Evolutionary conservation across 1,140 invertebrate species (phyloP).

Genomic region (Rhopalosiphum maidis): DNA sequence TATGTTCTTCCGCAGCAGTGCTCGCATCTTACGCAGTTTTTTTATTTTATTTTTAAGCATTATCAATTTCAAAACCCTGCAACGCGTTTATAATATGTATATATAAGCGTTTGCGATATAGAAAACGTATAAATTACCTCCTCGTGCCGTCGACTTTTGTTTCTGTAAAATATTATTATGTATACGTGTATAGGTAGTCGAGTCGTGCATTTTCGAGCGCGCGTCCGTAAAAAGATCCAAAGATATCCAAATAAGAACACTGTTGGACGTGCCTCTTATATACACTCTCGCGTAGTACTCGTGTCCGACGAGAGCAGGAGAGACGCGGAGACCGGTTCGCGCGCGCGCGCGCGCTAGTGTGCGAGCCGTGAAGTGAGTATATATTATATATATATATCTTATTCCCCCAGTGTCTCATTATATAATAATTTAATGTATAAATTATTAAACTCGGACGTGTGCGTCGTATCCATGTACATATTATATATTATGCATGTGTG

Average conservation of each 20-base stretch:
- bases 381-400: background rate
- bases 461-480: background rate
- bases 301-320: background rate
- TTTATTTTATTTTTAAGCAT: background rate
- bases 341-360: background rate
- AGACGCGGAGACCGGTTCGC: slow-evolving; percentile 3
- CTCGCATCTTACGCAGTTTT: background rate
- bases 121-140: slow-evolving; percentile 6
- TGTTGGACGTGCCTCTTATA: background rate
- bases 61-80: background rate
- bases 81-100: background rate
- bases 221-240: background rate
- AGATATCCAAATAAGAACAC: slow-evolving; percentile 43
- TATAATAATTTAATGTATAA: slow-evolving; percentile 9
- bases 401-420: background rate
- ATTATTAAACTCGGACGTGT: background rate
- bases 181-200: background rate
- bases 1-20: background rate
- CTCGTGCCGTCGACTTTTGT: slow-evolving; percentile 10
- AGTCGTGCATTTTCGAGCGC: slow-evolving; percentile 16
- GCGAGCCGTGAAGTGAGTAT: too few relatives aligned
- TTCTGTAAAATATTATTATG: slow-evolving; percentile 4
- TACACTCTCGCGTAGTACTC: background rate
- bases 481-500: background rate
- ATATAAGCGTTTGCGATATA: background rate